phyloP scores from a whole-genome alignment of 1,140 invertebrate species.

The Bombyx mandarina region DNA sequence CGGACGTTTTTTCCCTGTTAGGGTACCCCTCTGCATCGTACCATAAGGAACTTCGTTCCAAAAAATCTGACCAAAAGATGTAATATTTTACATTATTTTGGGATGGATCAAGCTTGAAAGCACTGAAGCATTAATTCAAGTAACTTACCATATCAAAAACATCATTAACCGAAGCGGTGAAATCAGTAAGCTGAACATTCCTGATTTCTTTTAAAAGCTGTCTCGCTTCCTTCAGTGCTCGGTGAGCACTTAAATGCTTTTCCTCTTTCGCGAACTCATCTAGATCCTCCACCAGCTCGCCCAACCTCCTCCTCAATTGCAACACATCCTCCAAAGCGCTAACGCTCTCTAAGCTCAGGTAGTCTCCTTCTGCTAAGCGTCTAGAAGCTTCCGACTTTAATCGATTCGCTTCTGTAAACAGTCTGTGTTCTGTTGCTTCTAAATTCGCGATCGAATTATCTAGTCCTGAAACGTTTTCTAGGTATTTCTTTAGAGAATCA shows the following conservation, averaged over 20 bases:
- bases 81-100: too few relatives aligned
- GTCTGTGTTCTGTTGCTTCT: conserved; percentile 35
- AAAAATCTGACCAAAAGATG: too few relatives aligned
- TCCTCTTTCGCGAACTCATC: conserved; percentile 71
- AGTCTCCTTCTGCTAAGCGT: conserved; percentile 34
- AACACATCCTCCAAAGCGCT: conserved; percentile 48
- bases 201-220: conserved; percentile 72
- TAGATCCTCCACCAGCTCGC: conserved; percentile 55
- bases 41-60: too few relatives aligned
- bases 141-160: conserved; percentile 65
- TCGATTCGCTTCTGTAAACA: conserved; percentile 37
- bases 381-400: conserved; percentile 37
- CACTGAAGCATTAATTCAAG: background rate
- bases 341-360: conserved; percentile 52
- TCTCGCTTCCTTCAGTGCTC: conserved; percentile 73
- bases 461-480: too few relatives aligned
- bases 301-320: conserved; percentile 35
- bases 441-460: conserved; percentile 10
- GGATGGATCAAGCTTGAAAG: too few relatives aligned
- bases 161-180: conserved; percentile 58
- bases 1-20: too few relatives aligned
- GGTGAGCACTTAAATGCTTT: conserved; percentile 72
- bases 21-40: too few relatives aligned
- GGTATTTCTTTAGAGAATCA: conserved; percentile 6
- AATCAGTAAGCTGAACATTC: conserved; percentile 63